Percentiles rank a stretch among this genome's conserved stretches.
Evolutionary conservation across 1,140 invertebrate species (phyloP).

Genomic region (Aradophagus sp.): DNA sequence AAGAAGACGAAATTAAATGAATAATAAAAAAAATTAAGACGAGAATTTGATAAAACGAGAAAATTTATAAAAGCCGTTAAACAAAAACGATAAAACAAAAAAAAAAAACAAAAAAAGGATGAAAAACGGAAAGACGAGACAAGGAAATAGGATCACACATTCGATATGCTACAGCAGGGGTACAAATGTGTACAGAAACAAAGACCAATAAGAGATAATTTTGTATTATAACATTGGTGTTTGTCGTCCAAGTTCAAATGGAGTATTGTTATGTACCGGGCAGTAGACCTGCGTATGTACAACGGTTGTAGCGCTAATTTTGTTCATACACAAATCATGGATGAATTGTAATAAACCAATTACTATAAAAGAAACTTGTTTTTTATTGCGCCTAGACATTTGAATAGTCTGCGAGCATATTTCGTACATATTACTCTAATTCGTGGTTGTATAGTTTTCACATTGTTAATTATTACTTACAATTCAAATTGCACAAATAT

Average conservation of each 20-base stretch:
- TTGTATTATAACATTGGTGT: conserved; percentile 66
- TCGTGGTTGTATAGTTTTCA: conserved; percentile 15
- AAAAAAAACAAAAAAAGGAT: conserved; percentile 9
- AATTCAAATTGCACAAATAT: no score
- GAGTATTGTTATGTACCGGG: conserved; percentile 59
- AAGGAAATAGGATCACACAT: conserved; percentile 21
- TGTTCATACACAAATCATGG: conserved; percentile 65
- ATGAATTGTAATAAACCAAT: conserved; percentile 70
- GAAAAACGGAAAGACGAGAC: not conserved
- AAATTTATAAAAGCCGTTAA: no score
- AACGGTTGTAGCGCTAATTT: conserved; percentile 65
- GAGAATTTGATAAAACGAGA: conserved; percentile 6
- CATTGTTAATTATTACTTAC: no score
- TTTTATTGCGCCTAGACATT: conserved; percentile 28
- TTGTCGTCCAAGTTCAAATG: conserved; percentile 59
- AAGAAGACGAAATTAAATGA: conserved; percentile 31
- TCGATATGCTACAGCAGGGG: conserved; percentile 53
- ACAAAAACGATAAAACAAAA: conserved; percentile 10
- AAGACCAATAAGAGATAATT: conserved; percentile 60
- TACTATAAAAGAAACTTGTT: conserved; percentile 58
- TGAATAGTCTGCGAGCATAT: conserved; percentile 23
- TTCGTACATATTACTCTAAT: conserved; percentile 15
- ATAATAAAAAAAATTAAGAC: conserved; percentile 9
- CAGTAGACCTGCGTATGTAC: conserved; percentile 59
- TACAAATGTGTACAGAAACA: conserved; percentile 63